Base-by-base conservation (phyloP, 2,888 invertebrate species). In the Trachelus stipa region DNA sequence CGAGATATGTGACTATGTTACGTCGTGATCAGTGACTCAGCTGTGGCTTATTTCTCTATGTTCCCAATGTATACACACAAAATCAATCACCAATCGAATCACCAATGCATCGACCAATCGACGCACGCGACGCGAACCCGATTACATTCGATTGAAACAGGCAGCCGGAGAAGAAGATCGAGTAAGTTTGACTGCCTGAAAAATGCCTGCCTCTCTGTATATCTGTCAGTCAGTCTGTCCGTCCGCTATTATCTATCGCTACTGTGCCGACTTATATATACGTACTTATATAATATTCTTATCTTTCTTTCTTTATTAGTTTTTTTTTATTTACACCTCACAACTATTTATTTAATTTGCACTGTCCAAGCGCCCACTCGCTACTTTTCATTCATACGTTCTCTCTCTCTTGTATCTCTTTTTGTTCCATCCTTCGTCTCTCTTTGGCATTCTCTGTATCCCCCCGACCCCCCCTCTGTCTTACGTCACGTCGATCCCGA, bases 101-200 rank as follows among this genome's bases (percentile, higher is more conserved):
- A 71, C 12, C 71, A 71, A 71, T 71, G 71, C 33, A 71, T 71
- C 84, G 82, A 83, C 83, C 86, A 82, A 83, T 86, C 87, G 86
- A 85, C 87, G 84, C 85, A 86, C 81, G 76, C 85, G 86, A 87
- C 90, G 88, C 89, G 88, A 89, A 83, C 75, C 75, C 80, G 56
- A 56, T 56, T 86, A 86, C 87, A 87, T 86, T 84, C 87, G 89
- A 87, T 85, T 84, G 90, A 91, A 91, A 91, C 91, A 92, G 93
- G 93, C 94, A 94, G 92, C 94, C 94, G 92, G 94, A 94, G 92
- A 94, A 93, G 92, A 94, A 93, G 93, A 94, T 92, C 92, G 94
- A 94, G 94, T 94, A 93, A 94, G 94, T 94, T 87, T 78, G 78
- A 83, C 79, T 81, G 84, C 56, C 56, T 56, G 56, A 56, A 56